A percentile compares a stretch with the other conserved stretches of the same genome.
Conservation (phyloP, 2,113 vertebrate genomes). For the Bombycilla garrulus region DNA sequence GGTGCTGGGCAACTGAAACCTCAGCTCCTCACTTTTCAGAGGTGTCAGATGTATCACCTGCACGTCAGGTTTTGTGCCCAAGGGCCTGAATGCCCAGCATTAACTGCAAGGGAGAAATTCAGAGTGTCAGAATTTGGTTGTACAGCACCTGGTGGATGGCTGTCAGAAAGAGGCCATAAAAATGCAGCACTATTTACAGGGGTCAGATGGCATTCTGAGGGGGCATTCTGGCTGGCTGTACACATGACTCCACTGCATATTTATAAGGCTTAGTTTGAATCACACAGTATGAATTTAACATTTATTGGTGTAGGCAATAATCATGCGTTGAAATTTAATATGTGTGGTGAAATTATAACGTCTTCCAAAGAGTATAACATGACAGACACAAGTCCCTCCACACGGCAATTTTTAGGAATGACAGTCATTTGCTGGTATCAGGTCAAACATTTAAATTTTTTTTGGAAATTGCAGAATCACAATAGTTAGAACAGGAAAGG, state of each 20-base stretch:
- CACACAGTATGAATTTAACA: not conserved
- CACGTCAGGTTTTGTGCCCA: not conserved
- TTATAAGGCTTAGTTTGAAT: constrained; percentile 14
- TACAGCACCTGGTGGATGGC: not conserved
- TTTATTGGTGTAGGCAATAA: constrained; percentile 8
- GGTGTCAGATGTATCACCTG: not conserved
- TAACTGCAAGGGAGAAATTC: not conserved
- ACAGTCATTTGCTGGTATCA: not conserved
- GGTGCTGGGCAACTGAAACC: not conserved
- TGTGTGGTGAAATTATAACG: not conserved
- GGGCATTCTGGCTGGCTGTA: not conserved
- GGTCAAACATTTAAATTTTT: not conserved
- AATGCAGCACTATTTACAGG: not conserved
- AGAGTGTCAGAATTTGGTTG: not conserved
- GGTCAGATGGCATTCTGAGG: constrained; percentile 16
- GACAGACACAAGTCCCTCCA: not conserved
- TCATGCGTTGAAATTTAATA: not conserved
- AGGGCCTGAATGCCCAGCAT: not conserved
- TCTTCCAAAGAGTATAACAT: not conserved
- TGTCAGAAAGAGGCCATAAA: not conserved
- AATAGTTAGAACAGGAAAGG: not conserved
- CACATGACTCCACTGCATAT: not conserved
- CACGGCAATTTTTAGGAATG: not conserved
- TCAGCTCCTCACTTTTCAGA: not conserved
- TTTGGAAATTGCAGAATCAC: not conserved